Evolutionary conservation across 2,888 invertebrate genomes (phyloP), one percentile per base, ranked within the genome.

Genomic region (Ochropleura plecta): DNA sequence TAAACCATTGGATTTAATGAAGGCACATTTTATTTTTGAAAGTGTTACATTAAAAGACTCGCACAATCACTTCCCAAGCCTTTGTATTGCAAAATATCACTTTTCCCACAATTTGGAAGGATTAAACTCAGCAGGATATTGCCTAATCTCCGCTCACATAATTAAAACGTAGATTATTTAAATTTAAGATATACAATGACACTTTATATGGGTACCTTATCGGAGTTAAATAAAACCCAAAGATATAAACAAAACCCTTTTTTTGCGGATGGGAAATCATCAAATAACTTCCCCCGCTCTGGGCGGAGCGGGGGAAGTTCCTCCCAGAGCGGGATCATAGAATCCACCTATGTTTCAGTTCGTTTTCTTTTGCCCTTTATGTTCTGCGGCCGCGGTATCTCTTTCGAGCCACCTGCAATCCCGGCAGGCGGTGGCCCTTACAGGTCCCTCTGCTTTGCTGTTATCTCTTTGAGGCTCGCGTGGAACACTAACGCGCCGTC

Each of bases 51-150:
- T 40, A 46, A 53, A 57, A 73, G 18, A 63, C 20, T 30, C 63
- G 66, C 51, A 74, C 73, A 82, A 73, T 81, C 62, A 48, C 72
- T 75, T 76, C 70, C 64, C 72, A 75, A 10, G 63, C 71, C 63
- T 75, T 70, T 57, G 66, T 67, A 65, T 76, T 78, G 76, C 68
- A 42, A 78, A 86, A 78, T 10, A 68, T 16, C 18, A 67, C 69
- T 79, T 82, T 87, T 86, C 87, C 75, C 86, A 86, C 86, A 87
- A 84, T 83, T 79, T 77, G 67, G n/a, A 78, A 85, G 81, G 78
- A 85, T 85, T 83, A 60, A 55, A 63, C 5, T 6, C 10, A 67
- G 70, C 78, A 79, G 87, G 83, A 86, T 75, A 78, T 87, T 85
- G 60, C 85, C 77, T 83, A 85, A 86, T 76, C 67, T 57, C 77